Evolutionary conservation across 2,888 invertebrate species (phyloP).

Genomic region (Drosophila subquinaria): DNA sequence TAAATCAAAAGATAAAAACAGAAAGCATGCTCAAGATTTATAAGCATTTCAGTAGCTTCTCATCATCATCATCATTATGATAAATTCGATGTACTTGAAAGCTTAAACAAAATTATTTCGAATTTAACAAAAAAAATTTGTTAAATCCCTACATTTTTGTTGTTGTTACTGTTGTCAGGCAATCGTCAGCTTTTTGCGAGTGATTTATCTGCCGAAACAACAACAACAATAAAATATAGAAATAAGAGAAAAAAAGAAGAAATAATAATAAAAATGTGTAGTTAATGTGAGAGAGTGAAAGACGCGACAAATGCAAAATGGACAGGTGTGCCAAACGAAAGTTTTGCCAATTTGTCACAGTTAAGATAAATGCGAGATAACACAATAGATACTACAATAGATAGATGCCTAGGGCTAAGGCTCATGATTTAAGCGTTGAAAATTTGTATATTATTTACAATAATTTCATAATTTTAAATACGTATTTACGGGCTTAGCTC

Average conservation of each 20-base stretch:
- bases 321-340: slow-evolving; percentile 62
- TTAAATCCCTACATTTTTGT: background rate
- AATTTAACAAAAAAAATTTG: slow-evolving; percentile 7
- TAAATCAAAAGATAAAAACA: slow-evolving; percentile 37
- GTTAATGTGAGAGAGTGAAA: slow-evolving; percentile 15
- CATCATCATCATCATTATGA: slow-evolving; percentile 45
- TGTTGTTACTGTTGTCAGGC: slow-evolving; percentile 23
- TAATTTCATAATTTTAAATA: slow-evolving; percentile 20
- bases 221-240: slow-evolving; percentile 11
- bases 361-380: slow-evolving; percentile 31
- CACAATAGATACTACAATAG: slow-evolving; percentile 8
- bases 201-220: slow-evolving; percentile 48
- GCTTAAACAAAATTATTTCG: slow-evolving; percentile 1
- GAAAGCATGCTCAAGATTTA: slow-evolving; percentile 23
- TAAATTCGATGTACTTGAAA: slow-evolving; percentile 40
- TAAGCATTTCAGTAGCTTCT: slow-evolving; percentile 40
- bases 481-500: slow-evolving; percentile 11
- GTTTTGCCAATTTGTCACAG: slow-evolving; percentile 46
- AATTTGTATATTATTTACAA: slow-evolving; percentile 1
- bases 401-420: slow-evolving; percentile 15
- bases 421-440: background rate
- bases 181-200: slow-evolving; percentile 40
- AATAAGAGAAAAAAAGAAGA: background rate
- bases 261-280: slow-evolving; percentile 17
- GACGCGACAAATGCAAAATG: slow-evolving; percentile 28